Evolutionary conservation across 2,113 vertebrate species (phyloP).

Genomic region (Leptodactylus fuscus): DNA sequence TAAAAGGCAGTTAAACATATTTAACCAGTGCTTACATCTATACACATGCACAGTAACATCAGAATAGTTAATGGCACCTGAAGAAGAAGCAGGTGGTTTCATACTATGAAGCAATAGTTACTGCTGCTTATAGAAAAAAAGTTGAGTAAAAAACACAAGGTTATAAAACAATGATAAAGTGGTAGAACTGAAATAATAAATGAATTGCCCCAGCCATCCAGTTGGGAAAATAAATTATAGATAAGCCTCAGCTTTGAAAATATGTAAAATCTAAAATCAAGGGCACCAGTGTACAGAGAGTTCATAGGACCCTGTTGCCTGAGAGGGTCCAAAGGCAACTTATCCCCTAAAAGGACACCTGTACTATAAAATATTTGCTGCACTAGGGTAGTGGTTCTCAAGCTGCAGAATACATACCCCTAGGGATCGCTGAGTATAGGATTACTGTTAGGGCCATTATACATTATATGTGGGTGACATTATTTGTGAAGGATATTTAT

Average conservation of each 20-base stretch:
- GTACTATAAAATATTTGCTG: too few species aligned
- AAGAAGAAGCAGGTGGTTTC: neutral
- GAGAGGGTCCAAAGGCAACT: neutral
- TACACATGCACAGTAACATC: neutral
- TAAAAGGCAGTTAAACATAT: neutral
- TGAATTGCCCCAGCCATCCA: too few species aligned
- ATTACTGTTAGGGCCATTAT: too few species aligned
- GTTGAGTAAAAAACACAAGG: too few species aligned
- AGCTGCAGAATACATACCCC: too few species aligned
- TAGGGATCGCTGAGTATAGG: too few species aligned
- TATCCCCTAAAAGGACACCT: neutral
- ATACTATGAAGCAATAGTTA: neutral
- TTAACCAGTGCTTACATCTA: neutral
- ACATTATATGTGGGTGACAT: too few species aligned
- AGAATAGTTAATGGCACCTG: neutral
- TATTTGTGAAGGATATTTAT: too few species aligned
- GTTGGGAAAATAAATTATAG: too few species aligned
- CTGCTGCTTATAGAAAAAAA: neutral
- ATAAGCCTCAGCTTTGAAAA: neutral
- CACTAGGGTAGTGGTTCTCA: too few species aligned
- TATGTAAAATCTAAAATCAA: neutral
- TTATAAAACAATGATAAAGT: too few species aligned
- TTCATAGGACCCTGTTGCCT: neutral
- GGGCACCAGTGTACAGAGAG: neutral
- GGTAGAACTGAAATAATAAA: too few species aligned